Conservation (phyloP, 2,797 vertebrate species). For the Pseudocheirus occidentalis region DNA sequence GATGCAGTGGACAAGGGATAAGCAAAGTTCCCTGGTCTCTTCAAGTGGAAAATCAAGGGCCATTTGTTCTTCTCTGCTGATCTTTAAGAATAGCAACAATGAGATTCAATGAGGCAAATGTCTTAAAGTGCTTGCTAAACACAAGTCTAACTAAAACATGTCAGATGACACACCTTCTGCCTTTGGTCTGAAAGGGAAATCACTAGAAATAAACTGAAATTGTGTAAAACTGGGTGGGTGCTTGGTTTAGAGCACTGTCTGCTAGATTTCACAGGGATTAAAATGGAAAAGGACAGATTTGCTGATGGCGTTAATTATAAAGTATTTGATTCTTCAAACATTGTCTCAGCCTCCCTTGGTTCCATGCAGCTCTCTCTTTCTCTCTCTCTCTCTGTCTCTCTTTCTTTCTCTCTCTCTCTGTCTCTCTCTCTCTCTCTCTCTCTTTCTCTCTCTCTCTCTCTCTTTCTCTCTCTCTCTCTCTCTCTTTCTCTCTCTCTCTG, state of each 20-base stretch:
- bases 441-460: no score
- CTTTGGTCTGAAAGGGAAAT: neutral
- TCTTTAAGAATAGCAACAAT: neutral
- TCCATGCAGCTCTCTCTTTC: neutral
- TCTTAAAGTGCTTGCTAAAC: neutral
- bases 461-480: no score
- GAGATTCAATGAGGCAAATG: slow-evolving; percentile 1
- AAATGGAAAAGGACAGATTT: neutral
- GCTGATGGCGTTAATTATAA: neutral
- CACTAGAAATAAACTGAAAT: neutral
- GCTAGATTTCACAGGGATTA: slow-evolving; percentile 4
- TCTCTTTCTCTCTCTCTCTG: no score
- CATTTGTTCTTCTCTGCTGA: neutral
- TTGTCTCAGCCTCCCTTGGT: neutral
- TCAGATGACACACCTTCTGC: neutral
- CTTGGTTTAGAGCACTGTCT: neutral
- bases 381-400: no score
- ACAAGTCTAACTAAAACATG: neutral
- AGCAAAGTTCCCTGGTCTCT: neutral
- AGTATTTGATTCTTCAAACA: neutral
- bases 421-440: no score
- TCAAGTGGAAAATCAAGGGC: neutral
- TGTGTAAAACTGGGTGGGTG: neutral
- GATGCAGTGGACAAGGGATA: neutral
- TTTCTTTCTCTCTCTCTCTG: no score